Percentiles rank a stretch among this genome's conserved stretches.
Conservation (phyloP, 1,140 invertebrate genomes). For the Sarcophaga bullata region DNA sequence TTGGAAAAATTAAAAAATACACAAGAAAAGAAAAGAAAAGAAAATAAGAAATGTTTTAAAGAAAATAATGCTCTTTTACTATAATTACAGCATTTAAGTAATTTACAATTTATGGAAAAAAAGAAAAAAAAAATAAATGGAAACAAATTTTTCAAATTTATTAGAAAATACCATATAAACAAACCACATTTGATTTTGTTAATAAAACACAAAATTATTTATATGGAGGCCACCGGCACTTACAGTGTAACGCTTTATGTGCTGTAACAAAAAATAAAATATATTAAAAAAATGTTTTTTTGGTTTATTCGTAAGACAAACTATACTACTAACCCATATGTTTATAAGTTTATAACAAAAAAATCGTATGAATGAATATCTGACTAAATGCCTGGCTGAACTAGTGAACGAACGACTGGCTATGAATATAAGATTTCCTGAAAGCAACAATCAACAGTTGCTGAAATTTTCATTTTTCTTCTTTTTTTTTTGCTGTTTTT, state of each 20-base stretch:
- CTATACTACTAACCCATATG: slow-evolving; percentile 4
- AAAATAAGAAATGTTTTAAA: background rate
- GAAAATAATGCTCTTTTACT: background rate
- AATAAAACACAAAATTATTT: background rate
- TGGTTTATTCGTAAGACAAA: background rate
- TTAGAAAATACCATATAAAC: background rate
- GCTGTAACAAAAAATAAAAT: too few species aligned
- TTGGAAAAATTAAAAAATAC: background rate
- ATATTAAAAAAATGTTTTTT: too few species aligned
- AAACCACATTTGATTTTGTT: background rate
- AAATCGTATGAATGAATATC: background rate
- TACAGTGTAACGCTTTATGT: too few species aligned
- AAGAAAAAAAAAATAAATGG: background rate
- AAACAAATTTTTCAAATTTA: slow-evolving; percentile 7
- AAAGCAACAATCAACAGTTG: too few species aligned
- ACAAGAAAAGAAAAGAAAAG: background rate
- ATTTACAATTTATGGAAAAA: background rate
- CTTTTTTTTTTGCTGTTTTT: too few species aligned
- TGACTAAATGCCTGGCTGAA: background rate
- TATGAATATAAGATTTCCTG: too few species aligned
- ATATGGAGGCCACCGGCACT: too few species aligned
- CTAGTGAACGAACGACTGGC: background rate
- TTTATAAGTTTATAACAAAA: background rate
- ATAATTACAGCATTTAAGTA: background rate
- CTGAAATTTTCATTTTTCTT: too few species aligned